Evolutionary conservation across 2,113 vertebrate genomes (phyloP).

Genomic region (Microtus montanus): DNA sequence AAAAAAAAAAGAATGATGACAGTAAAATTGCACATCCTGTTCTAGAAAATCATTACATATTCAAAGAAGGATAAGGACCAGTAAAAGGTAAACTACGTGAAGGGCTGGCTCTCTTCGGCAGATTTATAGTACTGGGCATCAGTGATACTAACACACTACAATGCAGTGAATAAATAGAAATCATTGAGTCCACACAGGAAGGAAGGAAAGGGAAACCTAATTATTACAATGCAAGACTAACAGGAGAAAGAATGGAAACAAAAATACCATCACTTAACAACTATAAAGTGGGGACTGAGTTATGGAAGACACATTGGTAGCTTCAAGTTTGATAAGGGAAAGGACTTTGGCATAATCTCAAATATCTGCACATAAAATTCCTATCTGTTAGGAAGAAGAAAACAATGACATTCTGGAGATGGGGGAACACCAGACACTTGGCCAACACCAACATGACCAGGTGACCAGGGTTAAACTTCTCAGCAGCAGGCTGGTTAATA

Average conservation of each 20-base stretch:
- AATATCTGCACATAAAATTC: conserved; percentile 14
- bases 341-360: not conserved
- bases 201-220: not conserved
- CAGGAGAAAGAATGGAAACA: conserved; percentile 19
- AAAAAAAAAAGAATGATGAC: not conserved
- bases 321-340: not conserved
- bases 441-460: not conserved
- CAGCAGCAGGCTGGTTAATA: not conserved
- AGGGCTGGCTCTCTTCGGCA: not conserved
- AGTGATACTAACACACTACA: conserved; percentile 6
- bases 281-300: not conserved
- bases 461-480: not conserved
- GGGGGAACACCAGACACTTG: not conserved
- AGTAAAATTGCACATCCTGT: not conserved
- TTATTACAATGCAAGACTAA: not conserved
- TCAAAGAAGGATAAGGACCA: conserved; percentile 11
- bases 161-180: not conserved
- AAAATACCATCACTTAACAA: conserved; percentile 10
- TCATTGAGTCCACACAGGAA: not conserved
- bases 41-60: not conserved
- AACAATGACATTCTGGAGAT: not conserved
- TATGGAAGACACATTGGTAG: not conserved
- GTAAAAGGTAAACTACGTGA: not conserved
- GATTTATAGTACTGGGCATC: conserved; percentile 5
- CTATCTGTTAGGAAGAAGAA: conserved; percentile 32